phyloP scores from a whole-genome alignment of 2,888 invertebrate species.

The Diadromus collaris region DNA sequence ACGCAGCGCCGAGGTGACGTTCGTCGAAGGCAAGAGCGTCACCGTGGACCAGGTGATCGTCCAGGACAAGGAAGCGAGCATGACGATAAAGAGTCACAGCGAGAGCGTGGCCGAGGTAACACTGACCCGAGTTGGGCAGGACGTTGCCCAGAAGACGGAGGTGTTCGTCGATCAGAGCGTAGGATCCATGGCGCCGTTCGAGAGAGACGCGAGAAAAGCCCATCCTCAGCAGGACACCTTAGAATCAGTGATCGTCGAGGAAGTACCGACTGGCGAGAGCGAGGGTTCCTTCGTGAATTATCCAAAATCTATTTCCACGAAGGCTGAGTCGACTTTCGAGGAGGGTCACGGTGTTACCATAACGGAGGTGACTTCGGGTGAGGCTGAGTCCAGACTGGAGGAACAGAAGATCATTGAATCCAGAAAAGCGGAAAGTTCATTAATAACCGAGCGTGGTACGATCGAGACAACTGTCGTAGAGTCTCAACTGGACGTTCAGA shows the following conservation, averaged over 20 bases:
- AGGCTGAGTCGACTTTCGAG: constrained; percentile 77
- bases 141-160: constrained; percentile 76
- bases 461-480: constrained; percentile 74
- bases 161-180: constrained; percentile 75
- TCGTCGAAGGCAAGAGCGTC: constrained; percentile 75
- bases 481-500: constrained; percentile 74
- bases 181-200: constrained; percentile 67
- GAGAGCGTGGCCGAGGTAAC: constrained; percentile 67
- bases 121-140: constrained; percentile 70
- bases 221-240: constrained; percentile 71
- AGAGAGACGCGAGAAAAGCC: constrained; percentile 69
- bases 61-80: constrained; percentile 76
- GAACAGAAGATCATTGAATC: constrained; percentile 74
- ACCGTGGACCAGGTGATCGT: constrained; percentile 75
- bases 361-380: constrained; percentile 82
- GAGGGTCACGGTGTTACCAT: constrained; percentile 82
- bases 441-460: constrained; percentile 71
- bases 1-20: constrained; percentile 73
- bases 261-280: constrained; percentile 71
- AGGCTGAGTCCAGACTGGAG: constrained; percentile 82
- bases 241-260: constrained; percentile 72
- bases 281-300: constrained; percentile 71
- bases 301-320: constrained; percentile 69
- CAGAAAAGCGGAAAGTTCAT: constrained; percentile 71
- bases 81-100: constrained; percentile 65